phyloP scores from a whole-genome alignment of 2,113 vertebrate species.

The Hippopotamus amphibius region DNA sequence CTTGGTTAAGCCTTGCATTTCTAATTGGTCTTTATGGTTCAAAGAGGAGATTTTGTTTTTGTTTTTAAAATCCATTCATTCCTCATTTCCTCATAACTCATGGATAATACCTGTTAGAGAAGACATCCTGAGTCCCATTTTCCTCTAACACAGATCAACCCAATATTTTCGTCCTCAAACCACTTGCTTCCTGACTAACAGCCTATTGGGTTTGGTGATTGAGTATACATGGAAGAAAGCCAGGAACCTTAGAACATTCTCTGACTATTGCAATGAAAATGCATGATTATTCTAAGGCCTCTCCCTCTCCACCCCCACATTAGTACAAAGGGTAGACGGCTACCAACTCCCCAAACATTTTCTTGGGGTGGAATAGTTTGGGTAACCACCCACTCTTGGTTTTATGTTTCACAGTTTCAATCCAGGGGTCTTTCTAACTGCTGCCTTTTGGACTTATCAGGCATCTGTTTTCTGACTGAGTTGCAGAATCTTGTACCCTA shows the following conservation, averaged over 20 bases:
- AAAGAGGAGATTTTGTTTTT: constrained; percentile 53
- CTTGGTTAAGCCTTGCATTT: constrained; percentile 33
- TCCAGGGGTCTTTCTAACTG: background rate
- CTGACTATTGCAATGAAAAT: background rate
- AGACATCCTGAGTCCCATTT: background rate
- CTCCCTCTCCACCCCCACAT: background rate
- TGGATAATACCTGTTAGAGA: background rate
- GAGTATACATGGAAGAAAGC: background rate
- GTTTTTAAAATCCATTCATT: constrained; percentile 56
- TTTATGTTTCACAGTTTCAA: background rate
- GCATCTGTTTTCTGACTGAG: background rate
- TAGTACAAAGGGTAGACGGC: background rate
- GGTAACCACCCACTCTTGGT: background rate
- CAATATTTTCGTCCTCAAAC: background rate
- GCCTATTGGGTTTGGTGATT: background rate
- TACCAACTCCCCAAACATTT: background rate
- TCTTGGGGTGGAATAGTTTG: background rate
- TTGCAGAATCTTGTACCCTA: background rate
- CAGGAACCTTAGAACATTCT: background rate
- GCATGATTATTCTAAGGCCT: background rate
- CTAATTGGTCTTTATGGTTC: constrained; percentile 6
- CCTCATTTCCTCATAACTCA: constrained; percentile 37
- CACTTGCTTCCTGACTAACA: background rate
- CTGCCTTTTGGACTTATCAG: background rate
- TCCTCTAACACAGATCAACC: background rate